Conservation (phyloP, 2,888 invertebrate species). For the Tetheella fluctuosa region DNA sequence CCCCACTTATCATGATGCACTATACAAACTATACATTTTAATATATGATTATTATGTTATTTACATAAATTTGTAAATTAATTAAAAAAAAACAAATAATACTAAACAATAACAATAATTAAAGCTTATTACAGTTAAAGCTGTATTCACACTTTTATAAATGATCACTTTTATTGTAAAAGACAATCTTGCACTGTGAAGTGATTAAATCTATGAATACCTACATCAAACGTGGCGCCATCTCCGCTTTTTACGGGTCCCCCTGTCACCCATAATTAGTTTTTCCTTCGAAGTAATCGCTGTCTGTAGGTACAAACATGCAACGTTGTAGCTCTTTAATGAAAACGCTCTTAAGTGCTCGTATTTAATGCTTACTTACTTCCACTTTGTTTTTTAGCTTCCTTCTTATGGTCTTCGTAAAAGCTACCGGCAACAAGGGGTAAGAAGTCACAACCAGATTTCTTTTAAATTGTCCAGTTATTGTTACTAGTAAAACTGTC, state of each 20-base stretch:
- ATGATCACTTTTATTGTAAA: not conserved
- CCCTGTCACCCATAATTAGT: conserved; percentile 74
- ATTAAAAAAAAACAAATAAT: too few species aligned
- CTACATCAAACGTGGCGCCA: conserved; percentile 36
- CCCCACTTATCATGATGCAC: too few species aligned
- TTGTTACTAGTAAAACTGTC: conserved; percentile 23
- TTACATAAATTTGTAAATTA: too few species aligned
- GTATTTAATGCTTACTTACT: conserved; percentile 78
- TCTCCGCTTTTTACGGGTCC: conserved; percentile 48
- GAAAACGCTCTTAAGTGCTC: conserved; percentile 77
- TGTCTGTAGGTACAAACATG: conserved; percentile 69
- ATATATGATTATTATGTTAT: too few species aligned
- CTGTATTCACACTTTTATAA: too few species aligned
- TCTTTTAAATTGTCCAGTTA: conserved; percentile 47
- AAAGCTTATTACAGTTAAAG: too few species aligned
- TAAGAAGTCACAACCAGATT: conserved; percentile 54
- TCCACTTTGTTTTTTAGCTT: conserved; percentile 72
- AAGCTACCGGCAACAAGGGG: conserved; percentile 45
- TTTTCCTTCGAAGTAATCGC: conserved; percentile 73
- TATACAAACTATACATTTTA: too few species aligned
- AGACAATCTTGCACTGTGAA: not conserved
- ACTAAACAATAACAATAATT: too few species aligned
- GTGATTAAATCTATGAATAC: conserved; percentile 19
- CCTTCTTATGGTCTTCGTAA: conserved; percentile 58
- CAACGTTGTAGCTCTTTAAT: conserved; percentile 77